Base-by-base conservation (phyloP, 2,888 invertebrate species). In the Torymus auratus region DNA sequence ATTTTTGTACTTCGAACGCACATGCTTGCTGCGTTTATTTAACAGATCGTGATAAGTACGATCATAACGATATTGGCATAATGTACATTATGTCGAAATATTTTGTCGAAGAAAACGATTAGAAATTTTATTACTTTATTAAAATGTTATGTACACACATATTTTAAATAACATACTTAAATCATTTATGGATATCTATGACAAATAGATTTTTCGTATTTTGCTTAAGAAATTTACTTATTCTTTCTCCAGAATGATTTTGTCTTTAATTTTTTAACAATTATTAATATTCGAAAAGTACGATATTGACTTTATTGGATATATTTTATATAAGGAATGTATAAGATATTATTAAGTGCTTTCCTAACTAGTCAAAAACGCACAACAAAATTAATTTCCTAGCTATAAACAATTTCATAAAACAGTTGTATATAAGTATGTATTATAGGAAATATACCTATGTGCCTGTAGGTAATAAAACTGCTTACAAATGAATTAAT, bases 1-100 rank as follows among this genome's bases (percentile, higher is more conserved):
- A 56, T 58, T 75, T 76, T 77, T 80, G 76, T 77, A 76, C 67
- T 71, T 81, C 13, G 56, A 64, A 81, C 58, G 53, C 65, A 76
- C 20, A 73, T 72, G 55, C 41, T 72, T 58, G 14, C 28, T 55
- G 69, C 56, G 62, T 69, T 72, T 4, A 78, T 58, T 20, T 61
- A 72, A 70, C 52, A 70, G 28, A 58, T 41, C 41, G 41, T 41
- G 41, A 41, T 7, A 41, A 41, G 41, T 41, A 41, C 41, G 41
- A 41, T 69, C 17, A 41, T 58, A 50, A 68, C 14, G 28, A 65
- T 2, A 67, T 75, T 71, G 12, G 2, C 7, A 41, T 56, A 65
- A 67, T 72, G 23, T 72, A 65, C 65, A 67, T 28, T 52, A 28
- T 64, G 3, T 70, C 50, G 20, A 56, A 75, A 62, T 70, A 56